phyloP scores from a whole-genome alignment of 92 coral and sea anemone genomes.

The Porites evermanni region DNA sequence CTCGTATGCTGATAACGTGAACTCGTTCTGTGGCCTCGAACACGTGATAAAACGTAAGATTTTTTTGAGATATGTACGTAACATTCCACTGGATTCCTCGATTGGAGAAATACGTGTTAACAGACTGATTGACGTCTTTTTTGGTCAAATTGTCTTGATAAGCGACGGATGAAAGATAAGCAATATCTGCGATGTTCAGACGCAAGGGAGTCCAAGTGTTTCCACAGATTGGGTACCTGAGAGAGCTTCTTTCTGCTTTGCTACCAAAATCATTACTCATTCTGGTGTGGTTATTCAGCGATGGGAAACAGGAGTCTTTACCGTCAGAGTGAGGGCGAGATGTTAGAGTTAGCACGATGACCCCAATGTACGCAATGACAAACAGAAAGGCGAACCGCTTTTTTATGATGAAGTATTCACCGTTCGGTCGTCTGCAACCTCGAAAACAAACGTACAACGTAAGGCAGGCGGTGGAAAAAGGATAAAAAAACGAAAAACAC shows the following conservation, averaged over 20 bases:
- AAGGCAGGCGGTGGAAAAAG: conserved; percentile 61
- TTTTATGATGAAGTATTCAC: conserved; percentile 60
- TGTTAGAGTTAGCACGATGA: conserved; percentile 40
- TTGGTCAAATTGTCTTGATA: conserved; percentile 48
- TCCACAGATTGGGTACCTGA: conserved; percentile 72
- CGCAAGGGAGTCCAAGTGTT: conserved; percentile 62
- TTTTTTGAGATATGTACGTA: conserved; percentile 33
- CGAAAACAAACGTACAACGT: conserved; percentile 54
- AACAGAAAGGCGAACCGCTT: conserved; percentile 51
- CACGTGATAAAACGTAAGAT: conserved; percentile 71
- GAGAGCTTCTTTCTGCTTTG: neutral
- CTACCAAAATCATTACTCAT: neutral
- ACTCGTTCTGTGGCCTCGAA: conserved; percentile 24
- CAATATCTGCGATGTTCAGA: conserved; percentile 70
- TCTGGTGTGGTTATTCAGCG: conserved; percentile 19
- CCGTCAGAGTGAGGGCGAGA: conserved; percentile 50
- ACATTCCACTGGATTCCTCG: conserved; percentile 60
- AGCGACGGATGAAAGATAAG: conserved; percentile 66
- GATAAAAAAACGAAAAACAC: conserved; percentile 75
- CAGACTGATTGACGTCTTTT: conserved; percentile 6
- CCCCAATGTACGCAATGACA: conserved; percentile 39
- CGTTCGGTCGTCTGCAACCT: conserved; percentile 60
- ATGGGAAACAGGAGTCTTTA: conserved; percentile 58
- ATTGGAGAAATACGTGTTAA: conserved; percentile 54
- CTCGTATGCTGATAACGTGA: conserved; percentile 70